phyloP scores from a whole-genome alignment of 2,888 invertebrate species.

The Euclidia mi region DNA sequence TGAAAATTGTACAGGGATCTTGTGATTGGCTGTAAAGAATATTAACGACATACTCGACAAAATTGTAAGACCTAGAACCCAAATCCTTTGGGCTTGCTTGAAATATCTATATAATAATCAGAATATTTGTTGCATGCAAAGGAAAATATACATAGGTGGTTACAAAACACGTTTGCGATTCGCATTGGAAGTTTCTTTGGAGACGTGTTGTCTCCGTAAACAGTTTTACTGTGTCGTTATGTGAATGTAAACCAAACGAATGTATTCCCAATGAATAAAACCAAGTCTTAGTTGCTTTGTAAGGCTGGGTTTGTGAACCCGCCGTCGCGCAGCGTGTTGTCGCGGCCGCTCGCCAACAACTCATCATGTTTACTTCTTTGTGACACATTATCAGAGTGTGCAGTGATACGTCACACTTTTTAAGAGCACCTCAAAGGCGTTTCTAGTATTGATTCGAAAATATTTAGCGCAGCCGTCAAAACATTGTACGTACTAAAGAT shows the following conservation, averaged over 20 bases:
- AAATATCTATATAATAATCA: no score
- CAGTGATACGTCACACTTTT: constrained; percentile 5
- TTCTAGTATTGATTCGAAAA: background rate
- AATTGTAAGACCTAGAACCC: no score
- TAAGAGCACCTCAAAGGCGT: background rate
- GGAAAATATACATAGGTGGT: no score
- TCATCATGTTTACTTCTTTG: constrained; percentile 33
- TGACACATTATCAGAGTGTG: constrained; percentile 26
- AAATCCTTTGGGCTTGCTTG: no score
- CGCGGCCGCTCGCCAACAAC: constrained; percentile 78
- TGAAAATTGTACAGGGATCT: no score
- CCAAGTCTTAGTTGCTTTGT: constrained; percentile 65
- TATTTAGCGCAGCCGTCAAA: background rate
- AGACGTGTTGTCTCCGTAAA: constrained; percentile 33
- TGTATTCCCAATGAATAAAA: constrained; percentile 53
- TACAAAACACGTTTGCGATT: constrained; percentile 18
- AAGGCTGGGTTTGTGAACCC: constrained; percentile 53
- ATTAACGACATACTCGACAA: no score
- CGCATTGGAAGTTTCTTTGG: constrained; percentile 9
- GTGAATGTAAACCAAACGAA: constrained; percentile 34
- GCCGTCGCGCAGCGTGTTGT: constrained; percentile 56
- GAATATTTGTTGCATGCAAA: no score
- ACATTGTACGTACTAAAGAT: background rate
- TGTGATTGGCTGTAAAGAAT: no score
- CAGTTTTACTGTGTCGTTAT: constrained; percentile 33